Conservation (phyloP, 2,113 vertebrate species). For the Phainopepla nitens region DNA sequence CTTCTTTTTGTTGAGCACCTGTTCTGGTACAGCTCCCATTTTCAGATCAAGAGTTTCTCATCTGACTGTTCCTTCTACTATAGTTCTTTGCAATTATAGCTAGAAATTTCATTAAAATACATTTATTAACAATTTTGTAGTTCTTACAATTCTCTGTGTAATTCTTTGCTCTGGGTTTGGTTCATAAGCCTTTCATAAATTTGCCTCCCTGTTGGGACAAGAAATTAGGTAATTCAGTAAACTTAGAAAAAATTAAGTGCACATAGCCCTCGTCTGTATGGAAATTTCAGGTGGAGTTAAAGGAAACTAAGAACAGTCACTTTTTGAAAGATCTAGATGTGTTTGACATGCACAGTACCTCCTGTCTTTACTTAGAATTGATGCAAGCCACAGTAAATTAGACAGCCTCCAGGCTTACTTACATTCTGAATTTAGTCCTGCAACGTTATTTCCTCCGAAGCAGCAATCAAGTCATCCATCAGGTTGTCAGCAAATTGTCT, state of each 20-base stretch:
- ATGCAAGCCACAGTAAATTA: not conserved
- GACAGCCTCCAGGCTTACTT: not conserved
- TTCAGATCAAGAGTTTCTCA: not conserved
- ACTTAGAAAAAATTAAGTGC: not conserved
- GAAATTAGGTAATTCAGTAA: not conserved
- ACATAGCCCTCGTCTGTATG: not conserved
- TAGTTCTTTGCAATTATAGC: not conserved
- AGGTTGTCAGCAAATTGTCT: constrained; percentile 22
- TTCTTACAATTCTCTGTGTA: not conserved
- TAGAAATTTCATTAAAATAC: not conserved
- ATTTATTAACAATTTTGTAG: not conserved
- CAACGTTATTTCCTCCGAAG: not conserved
- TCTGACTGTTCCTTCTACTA: not conserved
- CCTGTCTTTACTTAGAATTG: not conserved
- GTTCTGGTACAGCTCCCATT: not conserved
- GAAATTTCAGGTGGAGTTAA: not conserved
- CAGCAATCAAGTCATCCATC: constrained; percentile 11
- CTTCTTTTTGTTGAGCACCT: not conserved
- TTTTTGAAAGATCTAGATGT: not conserved
- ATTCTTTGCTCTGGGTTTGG: not conserved
- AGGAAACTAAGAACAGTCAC: not conserved
- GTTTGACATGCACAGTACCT: not conserved
- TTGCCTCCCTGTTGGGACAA: not conserved
- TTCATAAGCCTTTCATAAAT: not conserved
- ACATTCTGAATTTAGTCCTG: not conserved